Evolutionary conservation across 2,113 vertebrate species (phyloP).

Genomic region (Catagonus wagneri): DNA sequence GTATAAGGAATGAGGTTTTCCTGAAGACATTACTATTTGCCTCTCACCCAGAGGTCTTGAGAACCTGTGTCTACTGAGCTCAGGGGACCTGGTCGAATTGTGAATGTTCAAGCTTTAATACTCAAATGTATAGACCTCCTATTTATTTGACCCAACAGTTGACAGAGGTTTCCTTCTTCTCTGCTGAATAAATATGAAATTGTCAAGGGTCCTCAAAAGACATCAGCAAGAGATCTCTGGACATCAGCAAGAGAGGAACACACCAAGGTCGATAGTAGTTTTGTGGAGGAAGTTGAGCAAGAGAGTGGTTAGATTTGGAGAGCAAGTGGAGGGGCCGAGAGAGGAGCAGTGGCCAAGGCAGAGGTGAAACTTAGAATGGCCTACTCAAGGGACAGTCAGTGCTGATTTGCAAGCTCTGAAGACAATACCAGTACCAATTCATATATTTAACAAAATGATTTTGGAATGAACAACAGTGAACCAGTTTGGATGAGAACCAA

Average conservation of each 20-base stretch:
- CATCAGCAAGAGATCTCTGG: background rate
- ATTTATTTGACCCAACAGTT: background rate
- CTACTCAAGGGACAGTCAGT: slow-evolving; percentile 54
- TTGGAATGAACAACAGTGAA: slow-evolving; percentile 63
- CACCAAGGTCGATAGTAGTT: background rate
- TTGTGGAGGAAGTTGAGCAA: background rate
- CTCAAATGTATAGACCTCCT: background rate
- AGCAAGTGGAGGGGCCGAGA: background rate
- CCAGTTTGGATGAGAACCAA: slow-evolving; percentile 60
- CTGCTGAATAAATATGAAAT: background rate
- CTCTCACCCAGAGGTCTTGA: background rate
- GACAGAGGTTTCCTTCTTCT: background rate
- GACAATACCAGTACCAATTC: slow-evolving; percentile 45
- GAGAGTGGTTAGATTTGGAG: slow-evolving; percentile 21
- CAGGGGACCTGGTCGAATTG: background rate
- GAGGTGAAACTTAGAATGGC: slow-evolving; percentile 60
- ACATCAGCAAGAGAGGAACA: background rate
- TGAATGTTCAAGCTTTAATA: background rate
- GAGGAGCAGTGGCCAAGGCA: background rate
- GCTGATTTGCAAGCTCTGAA: slow-evolving; percentile 60
- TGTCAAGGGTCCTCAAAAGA: background rate
- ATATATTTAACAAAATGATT: slow-evolving; percentile 61
- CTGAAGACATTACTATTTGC: background rate
- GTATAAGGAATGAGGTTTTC: background rate
- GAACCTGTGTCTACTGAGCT: background rate